Evolutionary conservation across 2,888 invertebrate species (phyloP).

Genomic region (Sipha maydis): DNA sequence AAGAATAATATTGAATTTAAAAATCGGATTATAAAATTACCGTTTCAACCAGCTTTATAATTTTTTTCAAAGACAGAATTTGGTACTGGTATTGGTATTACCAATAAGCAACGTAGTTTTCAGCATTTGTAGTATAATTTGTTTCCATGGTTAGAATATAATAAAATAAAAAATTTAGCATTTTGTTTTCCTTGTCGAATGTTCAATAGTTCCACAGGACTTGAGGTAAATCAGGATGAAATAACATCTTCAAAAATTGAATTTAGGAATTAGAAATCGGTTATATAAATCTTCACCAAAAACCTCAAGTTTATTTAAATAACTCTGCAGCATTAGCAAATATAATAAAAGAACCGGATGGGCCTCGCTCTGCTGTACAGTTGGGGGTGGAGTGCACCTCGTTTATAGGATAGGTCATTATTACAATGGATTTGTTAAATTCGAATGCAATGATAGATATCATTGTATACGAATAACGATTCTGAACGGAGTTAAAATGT

Average conservation of each 20-base stretch:
- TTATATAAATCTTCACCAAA: background rate
- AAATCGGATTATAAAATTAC: background rate
- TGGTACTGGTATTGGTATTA: no score
- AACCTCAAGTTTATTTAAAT: background rate
- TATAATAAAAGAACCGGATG: no score
- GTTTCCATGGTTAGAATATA: constrained; percentile 1
- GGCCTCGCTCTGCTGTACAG: no score
- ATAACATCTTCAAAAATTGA: background rate
- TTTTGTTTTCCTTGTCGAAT: constrained; percentile 11
- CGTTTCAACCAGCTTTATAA: background rate
- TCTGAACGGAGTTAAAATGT: no score
- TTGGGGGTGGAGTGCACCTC: no score
- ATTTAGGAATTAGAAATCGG: background rate
- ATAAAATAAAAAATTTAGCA: background rate
- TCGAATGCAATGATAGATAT: no score
- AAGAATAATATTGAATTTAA: constrained; percentile 11
- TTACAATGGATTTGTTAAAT: no score
- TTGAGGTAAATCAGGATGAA: background rate
- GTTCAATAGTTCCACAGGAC: background rate
- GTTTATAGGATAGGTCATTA: no score
- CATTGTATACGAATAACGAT: no score
- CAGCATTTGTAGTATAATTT: background rate
- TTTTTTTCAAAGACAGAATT: background rate
- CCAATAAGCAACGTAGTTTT: background rate
- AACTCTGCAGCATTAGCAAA: background rate